Conservation (phyloP, 2,113 vertebrate species). For the Haliaeetus leucogaster region DNA sequence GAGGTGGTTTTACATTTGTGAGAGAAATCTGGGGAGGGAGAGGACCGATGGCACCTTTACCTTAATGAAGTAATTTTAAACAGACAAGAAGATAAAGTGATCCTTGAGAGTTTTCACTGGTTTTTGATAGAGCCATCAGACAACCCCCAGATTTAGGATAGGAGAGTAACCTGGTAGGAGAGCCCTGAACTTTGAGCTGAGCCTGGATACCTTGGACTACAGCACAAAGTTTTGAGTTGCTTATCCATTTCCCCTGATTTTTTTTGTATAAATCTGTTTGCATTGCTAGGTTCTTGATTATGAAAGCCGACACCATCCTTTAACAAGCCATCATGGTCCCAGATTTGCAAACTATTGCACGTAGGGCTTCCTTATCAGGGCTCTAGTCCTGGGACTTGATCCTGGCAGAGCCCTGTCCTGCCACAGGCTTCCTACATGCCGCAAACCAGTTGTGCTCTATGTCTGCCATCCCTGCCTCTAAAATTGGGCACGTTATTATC, state of each 20-base stretch:
- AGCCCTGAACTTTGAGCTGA: neutral
- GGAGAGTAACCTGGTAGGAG: neutral
- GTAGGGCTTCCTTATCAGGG: neutral
- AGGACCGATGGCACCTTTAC: neutral
- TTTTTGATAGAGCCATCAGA: neutral
- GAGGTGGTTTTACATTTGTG: neutral
- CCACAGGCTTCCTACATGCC: fast-evolving
- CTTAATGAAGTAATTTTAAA: neutral
- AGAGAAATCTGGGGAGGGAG: neutral
- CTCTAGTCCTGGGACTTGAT: neutral
- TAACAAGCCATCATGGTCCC: neutral
- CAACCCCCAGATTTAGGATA: too few species aligned
- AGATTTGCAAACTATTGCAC: neutral
- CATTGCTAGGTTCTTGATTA: neutral
- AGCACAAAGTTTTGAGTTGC: neutral
- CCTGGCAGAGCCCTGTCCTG: neutral
- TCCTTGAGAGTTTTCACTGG: neutral
- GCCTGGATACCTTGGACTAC: neutral
- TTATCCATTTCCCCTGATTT: neutral
- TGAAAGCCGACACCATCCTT: neutral
- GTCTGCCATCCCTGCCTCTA: neutral
- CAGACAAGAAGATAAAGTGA: neutral
- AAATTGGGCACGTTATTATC: neutral
- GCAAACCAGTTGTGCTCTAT: fast-evolving
- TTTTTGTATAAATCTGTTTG: neutral